Percentiles rank a stretch among this genome's conserved stretches.
Conservation (phyloP, 2,113 vertebrate species). For the Ptilorrhoa leucosticta region DNA sequence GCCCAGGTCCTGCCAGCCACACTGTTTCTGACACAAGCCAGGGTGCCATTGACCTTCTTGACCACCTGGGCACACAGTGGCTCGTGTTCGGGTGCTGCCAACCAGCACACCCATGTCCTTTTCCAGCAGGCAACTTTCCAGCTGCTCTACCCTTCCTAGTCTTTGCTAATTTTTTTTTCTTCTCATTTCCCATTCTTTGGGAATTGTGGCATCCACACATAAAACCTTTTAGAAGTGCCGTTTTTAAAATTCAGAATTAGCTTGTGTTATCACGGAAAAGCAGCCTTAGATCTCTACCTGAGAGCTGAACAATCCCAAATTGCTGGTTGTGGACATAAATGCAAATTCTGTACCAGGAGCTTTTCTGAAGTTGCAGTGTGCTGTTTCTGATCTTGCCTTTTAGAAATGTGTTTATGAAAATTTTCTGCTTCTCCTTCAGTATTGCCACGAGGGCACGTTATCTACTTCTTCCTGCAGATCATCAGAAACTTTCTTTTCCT, state of each 20-base stretch:
- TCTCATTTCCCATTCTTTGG: not conserved
- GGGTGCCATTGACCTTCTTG: not conserved
- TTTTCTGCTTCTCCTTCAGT: not conserved
- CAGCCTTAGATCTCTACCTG: not conserved
- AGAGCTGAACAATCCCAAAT: not conserved
- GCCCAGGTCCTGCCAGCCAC: not conserved
- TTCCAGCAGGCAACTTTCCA: not conserved
- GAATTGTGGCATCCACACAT: not conserved
- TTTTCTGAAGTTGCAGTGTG: not conserved
- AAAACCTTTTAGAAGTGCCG: not conserved
- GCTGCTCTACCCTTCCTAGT: not conserved
- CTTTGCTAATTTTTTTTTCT: not conserved
- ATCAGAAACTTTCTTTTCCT: conserved; percentile 15
- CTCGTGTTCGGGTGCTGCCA: not conserved
- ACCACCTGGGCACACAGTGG: not conserved
- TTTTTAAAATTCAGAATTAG: not conserved
- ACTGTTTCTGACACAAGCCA: not conserved
- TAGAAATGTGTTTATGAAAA: not conserved
- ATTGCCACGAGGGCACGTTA: not conserved
- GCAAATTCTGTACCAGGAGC: not conserved
- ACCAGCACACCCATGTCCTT: not conserved
- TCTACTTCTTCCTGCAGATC: conserved; percentile 4
- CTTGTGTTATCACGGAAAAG: not conserved
- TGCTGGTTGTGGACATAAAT: not conserved
- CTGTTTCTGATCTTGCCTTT: not conserved